A percentile compares a stretch with the other conserved stretches of the same genome.
phyloP scores from a whole-genome alignment of 2,888 invertebrate genomes.

The Frankliniella fusca region DNA sequence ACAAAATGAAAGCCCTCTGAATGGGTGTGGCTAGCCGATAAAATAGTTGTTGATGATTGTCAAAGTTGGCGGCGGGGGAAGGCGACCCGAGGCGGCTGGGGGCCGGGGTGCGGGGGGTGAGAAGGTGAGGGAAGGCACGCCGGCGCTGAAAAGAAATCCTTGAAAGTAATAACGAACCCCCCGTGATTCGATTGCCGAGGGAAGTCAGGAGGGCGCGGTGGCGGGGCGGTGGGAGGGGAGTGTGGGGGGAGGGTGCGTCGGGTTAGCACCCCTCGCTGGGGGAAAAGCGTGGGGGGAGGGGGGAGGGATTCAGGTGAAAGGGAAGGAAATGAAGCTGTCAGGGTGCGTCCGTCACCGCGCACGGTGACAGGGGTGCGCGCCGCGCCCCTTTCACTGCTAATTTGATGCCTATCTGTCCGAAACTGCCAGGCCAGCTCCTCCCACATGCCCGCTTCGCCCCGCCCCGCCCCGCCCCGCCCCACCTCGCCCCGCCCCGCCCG shows the following conservation, averaged over 20 bases:
- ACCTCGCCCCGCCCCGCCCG: neutral
- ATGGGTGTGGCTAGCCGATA: too few species aligned
- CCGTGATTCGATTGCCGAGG: neutral
- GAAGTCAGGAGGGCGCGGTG: neutral
- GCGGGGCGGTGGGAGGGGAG: neutral
- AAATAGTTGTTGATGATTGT: too few species aligned
- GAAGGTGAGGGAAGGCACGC: neutral
- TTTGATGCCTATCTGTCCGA: constrained; percentile 14
- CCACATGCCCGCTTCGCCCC: neutral
- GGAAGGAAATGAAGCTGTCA: constrained; percentile 26
- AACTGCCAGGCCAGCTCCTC: neutral
- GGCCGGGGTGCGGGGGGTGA: neutral
- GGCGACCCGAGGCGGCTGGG: too few species aligned
- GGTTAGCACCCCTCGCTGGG: neutral
- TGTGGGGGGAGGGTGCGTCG: neutral
- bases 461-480: neutral
- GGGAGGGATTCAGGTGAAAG: constrained; percentile 18
- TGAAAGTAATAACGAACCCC: constrained; percentile 4
- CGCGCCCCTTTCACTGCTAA: neutral
- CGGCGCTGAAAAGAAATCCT: neutral
- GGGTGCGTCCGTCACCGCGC: constrained; percentile 1
- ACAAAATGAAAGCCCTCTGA: too few species aligned
- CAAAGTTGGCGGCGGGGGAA: too few species aligned
- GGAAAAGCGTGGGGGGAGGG: neutral
- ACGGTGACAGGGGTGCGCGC: neutral